Base-by-base conservation (phyloP, 2,797 vertebrate species). In the Sebastolobus altivelis region DNA sequence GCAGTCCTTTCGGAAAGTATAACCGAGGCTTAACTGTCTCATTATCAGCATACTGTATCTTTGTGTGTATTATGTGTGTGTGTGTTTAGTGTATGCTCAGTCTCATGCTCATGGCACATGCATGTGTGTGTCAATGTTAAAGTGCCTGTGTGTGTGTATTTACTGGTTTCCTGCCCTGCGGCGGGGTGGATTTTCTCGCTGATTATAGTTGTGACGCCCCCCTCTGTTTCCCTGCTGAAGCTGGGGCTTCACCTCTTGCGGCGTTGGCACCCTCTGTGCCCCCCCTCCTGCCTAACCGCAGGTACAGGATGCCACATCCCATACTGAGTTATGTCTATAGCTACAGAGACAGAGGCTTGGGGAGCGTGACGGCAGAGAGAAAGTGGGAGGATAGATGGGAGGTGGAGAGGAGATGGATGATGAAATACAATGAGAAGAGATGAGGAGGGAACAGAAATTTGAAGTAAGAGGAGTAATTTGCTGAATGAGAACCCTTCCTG, bases 301-400 rank as follows among this genome's bases (percentile, higher is more conserved):
- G 93, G 93, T 80, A 73, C 84, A 91, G 91, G 90, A 95, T 93
- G 82, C 82, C 46, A 68, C 78, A 59, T 86, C 62, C 82, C 79
- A 78, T 63, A 76, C 81, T 79, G 63, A 76, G 70, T 78, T 78
- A 69, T 72, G 80, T 81, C 68, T 77, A 37, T 68, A 29, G 58
- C 62, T 80, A 58, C 65, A 88, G 75, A 86, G 76, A 81, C 46
- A 63, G 74, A 69, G 68, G 71, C 60, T 52, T 37, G 22, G 35
- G 49, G 63, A 66, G 80, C 10, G 1, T 71, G 65, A 73, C 14
- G 12, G 37, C n/a, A 43, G 75, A 76, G 49, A 78, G 40, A 68
- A 33, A 74, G 54, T 65, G 54, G 33, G 25, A 59, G 25, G 14
- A 40, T 49, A 7, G 72, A 49, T 37, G 27, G 25, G 76, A 49